Percentiles rank a stretch among this genome's conserved stretches.
Conservation (phyloP, 2,113 vertebrate species). For the Pipra filicauda region DNA sequence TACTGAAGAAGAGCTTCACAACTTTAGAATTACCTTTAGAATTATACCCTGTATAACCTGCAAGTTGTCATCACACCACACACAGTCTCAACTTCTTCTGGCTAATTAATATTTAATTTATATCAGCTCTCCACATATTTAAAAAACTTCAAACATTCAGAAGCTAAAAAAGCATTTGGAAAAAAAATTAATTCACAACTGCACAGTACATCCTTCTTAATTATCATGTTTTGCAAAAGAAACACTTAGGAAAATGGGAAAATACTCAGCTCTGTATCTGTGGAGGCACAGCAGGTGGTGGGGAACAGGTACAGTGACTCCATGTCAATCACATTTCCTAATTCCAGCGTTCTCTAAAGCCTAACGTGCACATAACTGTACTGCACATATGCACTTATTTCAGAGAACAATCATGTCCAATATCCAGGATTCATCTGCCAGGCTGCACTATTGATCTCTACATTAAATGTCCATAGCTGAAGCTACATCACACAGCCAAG, state of each 20-base stretch:
- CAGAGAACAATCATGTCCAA: background rate
- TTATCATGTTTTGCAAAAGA: background rate
- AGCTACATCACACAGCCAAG: background rate
- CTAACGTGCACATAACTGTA: background rate
- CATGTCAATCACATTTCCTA: background rate
- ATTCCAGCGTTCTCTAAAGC: background rate
- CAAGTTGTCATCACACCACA: background rate
- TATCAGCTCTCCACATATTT: background rate
- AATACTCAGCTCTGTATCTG: background rate
- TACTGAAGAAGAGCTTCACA: background rate
- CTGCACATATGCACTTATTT: background rate
- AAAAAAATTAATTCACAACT: background rate
- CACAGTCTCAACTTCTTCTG: background rate
- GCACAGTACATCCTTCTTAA: background rate
- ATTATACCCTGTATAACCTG: background rate
- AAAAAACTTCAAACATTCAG: rapidly evolving
- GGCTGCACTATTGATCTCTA: background rate
- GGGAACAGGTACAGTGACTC: background rate
- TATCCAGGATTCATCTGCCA: background rate
- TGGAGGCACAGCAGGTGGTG: background rate
- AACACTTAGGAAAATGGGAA: background rate
- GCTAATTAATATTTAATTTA: background rate
- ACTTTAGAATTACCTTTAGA: background rate
- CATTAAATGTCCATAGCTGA: background rate
- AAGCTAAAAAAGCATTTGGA: background rate